Evolutionary conservation across 1,140 invertebrate species (phyloP).

Genomic region (Chironomus tepperi): DNA sequence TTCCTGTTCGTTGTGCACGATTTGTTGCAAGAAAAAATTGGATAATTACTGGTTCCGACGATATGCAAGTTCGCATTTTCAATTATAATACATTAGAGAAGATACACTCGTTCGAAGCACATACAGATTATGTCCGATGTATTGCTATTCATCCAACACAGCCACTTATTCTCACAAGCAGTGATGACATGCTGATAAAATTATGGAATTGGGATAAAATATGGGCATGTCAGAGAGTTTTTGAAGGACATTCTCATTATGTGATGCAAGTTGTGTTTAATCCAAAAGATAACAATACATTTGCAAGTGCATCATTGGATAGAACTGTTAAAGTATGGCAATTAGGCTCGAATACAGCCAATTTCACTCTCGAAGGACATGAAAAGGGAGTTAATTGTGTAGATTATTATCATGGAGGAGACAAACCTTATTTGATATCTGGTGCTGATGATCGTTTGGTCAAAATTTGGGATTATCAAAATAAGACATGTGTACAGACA

Average conservation of each 20-base stretch:
- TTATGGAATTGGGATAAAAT: constrained; percentile 99
- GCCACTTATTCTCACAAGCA: constrained; percentile 92
- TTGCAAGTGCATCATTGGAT: constrained; percentile 96
- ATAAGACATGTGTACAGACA: constrained; percentile 99
- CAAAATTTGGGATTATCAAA: constrained; percentile 99
- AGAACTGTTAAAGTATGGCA: constrained; percentile 98
- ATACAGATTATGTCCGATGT: constrained; percentile 95
- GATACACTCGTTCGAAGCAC: constrained; percentile 93
- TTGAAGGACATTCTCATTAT: constrained; percentile 98
- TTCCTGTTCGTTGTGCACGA: constrained; percentile 90
- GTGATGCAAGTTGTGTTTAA: constrained; percentile 99
- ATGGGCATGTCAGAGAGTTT: constrained; percentile 95
- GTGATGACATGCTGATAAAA: constrained; percentile 99
- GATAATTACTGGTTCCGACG: constrained; percentile 96
- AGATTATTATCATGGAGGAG: constrained; percentile 99
- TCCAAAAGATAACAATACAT: constrained; percentile 99
- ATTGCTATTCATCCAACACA: constrained; percentile 97
- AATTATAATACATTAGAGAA: constrained; percentile 98
- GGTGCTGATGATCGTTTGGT: constrained; percentile 95
- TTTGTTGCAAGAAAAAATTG: constrained; percentile 98
- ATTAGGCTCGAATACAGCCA: constrained; percentile 89
- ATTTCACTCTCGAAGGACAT: constrained; percentile 97
- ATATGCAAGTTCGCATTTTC: constrained; percentile 88
- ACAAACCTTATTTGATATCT: constrained; percentile 98
- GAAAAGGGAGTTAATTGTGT: constrained; percentile 99